Percentiles rank a stretch among this genome's conserved stretches.
phyloP scores from a whole-genome alignment of 2,113 vertebrate genomes.

The Prionailurus viverrinus region DNA sequence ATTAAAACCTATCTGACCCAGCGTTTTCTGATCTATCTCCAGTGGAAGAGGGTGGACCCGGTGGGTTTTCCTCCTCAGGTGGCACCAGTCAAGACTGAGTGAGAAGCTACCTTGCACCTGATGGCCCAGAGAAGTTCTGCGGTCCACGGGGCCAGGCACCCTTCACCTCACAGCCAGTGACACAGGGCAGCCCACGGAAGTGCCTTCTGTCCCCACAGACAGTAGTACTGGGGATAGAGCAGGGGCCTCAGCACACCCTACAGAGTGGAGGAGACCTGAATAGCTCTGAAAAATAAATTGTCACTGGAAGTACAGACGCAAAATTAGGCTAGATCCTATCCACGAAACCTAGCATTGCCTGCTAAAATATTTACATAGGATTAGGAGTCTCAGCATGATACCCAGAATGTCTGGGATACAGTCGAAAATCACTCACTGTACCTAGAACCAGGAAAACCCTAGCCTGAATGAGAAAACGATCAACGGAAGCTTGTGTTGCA shows the following conservation, averaged over 20 bases:
- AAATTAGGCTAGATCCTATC: background rate
- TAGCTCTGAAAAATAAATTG: background rate
- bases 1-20: background rate
- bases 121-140: background rate
- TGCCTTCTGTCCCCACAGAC: background rate
- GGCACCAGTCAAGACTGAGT: background rate
- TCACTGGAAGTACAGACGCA: background rate
- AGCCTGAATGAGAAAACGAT: background rate
- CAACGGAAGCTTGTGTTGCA: background rate
- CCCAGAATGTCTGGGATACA: no score
- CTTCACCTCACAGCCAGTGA: background rate
- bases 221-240: fast-evolving
- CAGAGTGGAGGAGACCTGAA: background rate
- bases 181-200: background rate
- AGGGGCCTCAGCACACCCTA: background rate
- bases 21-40: background rate
- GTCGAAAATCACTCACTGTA: background rate
- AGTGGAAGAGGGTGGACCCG: background rate
- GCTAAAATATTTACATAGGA: background rate
- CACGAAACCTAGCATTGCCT: background rate
- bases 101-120: background rate
- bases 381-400: background rate
- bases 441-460: background rate
- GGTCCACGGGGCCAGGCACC: background rate
- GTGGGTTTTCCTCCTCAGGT: background rate